Conservation (phyloP, 30 jellyfish, hydroid and myxozoan genomes). For the Phacellophora camtschatica region DNA sequence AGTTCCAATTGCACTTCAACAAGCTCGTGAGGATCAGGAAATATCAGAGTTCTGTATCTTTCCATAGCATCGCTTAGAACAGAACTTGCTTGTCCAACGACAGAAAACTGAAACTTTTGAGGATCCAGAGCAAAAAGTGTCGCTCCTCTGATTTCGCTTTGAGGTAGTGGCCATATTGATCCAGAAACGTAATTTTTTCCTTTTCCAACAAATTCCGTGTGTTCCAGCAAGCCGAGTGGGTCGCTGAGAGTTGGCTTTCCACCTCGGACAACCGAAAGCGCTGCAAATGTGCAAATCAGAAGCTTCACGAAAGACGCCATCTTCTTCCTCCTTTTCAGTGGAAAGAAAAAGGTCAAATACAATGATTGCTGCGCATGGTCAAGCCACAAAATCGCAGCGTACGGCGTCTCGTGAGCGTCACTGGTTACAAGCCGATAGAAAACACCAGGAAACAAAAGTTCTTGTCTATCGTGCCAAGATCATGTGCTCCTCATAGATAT, state of each 20-base stretch:
- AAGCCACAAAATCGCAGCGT: too few relatives aligned
- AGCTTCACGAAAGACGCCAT: background rate
- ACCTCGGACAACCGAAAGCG: background rate
- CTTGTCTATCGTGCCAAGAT: too few relatives aligned
- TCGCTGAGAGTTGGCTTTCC: conserved; percentile 86
- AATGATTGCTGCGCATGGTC: too few relatives aligned
- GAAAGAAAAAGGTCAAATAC: too few relatives aligned
- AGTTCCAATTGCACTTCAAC: conserved; percentile 8
- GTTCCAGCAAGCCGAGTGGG: conserved; percentile 72
- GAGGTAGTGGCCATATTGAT: conserved; percentile 90
- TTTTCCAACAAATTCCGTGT: conserved; percentile 17
- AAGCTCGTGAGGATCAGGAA: conserved; percentile 65
- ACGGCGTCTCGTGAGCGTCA: too few relatives aligned
- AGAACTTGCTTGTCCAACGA: conserved; percentile 60
- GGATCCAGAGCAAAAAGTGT: conserved; percentile 74
- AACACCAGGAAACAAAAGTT: too few relatives aligned
- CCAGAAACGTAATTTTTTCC: conserved; percentile 85
- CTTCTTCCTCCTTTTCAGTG: conserved; percentile 13
- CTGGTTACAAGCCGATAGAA: too few relatives aligned
- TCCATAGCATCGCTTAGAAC: conserved; percentile 75
- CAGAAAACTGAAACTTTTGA: conserved; percentile 41
- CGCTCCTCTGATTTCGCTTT: conserved; percentile 49
- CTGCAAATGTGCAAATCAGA: background rate
- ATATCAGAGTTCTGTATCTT: conserved; percentile 56
- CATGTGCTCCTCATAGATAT: too few relatives aligned